Evolutionary conservation across 2,888 invertebrate genomes (phyloP).

Genomic region (Diplolepis rosae): DNA sequence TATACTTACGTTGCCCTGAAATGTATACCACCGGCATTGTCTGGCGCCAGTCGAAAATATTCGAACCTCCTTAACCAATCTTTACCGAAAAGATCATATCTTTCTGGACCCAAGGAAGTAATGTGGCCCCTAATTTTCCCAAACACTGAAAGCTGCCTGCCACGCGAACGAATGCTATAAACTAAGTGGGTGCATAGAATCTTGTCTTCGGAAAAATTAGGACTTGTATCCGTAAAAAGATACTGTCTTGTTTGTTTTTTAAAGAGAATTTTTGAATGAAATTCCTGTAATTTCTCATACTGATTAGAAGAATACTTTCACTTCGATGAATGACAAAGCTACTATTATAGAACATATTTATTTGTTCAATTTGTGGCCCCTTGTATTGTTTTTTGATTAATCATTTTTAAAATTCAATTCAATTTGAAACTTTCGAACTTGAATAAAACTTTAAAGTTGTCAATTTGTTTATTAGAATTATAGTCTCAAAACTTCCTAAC

Average conservation of each 20-base stretch:
- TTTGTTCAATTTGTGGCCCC: too few relatives aligned
- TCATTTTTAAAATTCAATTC: too few relatives aligned
- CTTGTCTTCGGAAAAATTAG: slow-evolving; percentile 4
- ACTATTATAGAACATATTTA: too few relatives aligned
- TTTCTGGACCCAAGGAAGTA: slow-evolving; percentile 39
- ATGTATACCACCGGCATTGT: slow-evolving; percentile 51
- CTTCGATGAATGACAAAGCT: too few relatives aligned
- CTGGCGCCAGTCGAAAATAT: slow-evolving; percentile 67
- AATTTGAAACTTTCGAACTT: too few relatives aligned
- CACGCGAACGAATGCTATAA: slow-evolving; percentile 30
- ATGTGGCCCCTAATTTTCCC: slow-evolving; percentile 46
- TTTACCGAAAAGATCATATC: slow-evolving; percentile 65
- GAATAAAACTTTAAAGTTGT: too few relatives aligned
- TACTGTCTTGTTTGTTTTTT: neutral
- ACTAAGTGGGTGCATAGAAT: neutral
- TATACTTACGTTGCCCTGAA: slow-evolving; percentile 45
- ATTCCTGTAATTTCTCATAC: too few relatives aligned
- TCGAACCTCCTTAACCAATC: slow-evolving; percentile 69
- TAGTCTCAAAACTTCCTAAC: too few relatives aligned
- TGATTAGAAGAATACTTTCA: too few relatives aligned
- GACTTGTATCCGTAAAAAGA: neutral
- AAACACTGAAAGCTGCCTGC: slow-evolving; percentile 45
- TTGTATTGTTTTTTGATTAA: too few relatives aligned
- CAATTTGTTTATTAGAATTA: too few relatives aligned
- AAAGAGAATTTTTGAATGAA: too few relatives aligned